These are phyloP conservation scores for Thereva unica DNA, from an alignment of 2,888 invertebrate genomes.

Conservation along the genomic window DNA sequence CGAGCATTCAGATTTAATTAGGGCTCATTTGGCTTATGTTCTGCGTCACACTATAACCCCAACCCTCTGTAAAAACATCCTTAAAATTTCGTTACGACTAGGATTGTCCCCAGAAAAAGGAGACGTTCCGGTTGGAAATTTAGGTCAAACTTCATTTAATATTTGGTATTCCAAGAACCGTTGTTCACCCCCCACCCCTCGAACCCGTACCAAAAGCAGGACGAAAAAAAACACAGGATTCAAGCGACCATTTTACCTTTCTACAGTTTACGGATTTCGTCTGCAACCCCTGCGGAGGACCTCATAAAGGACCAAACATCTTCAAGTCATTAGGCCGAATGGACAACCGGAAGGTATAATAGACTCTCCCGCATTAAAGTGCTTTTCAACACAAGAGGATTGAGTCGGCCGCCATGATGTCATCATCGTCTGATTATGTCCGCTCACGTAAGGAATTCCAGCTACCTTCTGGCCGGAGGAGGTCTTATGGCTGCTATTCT, in stretches of 20 bases:
- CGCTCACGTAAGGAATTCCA: conserved; percentile 19
- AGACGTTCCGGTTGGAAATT: too few relatives aligned
- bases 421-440: conserved; percentile 7
- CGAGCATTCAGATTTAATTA: too few relatives aligned
- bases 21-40: too few relatives aligned
- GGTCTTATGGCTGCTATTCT: conserved; percentile 6
- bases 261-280: neutral
- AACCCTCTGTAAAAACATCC: too few relatives aligned
- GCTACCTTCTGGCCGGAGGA: neutral
- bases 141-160: too few relatives aligned
- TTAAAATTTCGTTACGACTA: too few relatives aligned
- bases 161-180: too few relatives aligned
- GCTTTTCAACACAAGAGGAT: neutral
- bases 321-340: conserved; percentile 15
- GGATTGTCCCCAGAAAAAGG: too few relatives aligned
- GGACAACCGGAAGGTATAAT: conserved; percentile 15
- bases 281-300: neutral
- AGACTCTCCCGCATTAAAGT: neutral
- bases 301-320: conserved; percentile 9
- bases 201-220: too few relatives aligned
- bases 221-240: too few relatives aligned
- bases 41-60: too few relatives aligned
- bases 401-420: neutral
- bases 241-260: neutral
- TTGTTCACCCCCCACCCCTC: too few relatives aligned